phyloP scores from a whole-genome alignment of 2,113 vertebrate species.

The Entosphenus tridentatus region DNA sequence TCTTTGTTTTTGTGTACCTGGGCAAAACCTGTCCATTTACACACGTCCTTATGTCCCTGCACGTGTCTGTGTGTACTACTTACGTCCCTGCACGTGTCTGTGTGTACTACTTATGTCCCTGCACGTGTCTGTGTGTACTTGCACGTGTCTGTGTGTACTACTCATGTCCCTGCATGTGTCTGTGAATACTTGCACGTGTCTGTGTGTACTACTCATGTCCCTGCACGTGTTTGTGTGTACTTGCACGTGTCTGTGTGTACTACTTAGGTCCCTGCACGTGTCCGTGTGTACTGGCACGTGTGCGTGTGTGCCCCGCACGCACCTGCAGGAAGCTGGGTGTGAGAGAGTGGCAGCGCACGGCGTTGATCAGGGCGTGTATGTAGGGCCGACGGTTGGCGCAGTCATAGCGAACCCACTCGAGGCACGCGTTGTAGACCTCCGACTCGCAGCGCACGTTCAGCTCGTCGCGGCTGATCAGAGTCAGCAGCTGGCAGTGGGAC shows the following conservation, averaged over 20 bases:
- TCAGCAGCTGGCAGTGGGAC: slow-evolving; percentile 68
- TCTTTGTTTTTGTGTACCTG: too few relatives aligned
- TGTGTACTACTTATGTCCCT: background rate
- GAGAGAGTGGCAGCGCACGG: slow-evolving; percentile 75
- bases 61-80: too few relatives aligned
- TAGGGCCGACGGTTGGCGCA: slow-evolving; percentile 40
- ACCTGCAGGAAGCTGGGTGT: slow-evolving; percentile 59
- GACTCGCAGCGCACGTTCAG: slow-evolving; percentile 88
- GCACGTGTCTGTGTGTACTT: background rate
- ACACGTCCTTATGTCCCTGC: too few relatives aligned
- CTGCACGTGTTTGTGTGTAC: background rate
- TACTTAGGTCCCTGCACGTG: background rate
- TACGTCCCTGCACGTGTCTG: background rate
- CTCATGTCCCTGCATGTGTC: background rate
- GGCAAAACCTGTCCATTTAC: too few relatives aligned
- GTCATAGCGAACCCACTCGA: slow-evolving; percentile 75
- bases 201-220: background rate
- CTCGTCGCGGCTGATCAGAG: slow-evolving; percentile 66
- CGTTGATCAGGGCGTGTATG: slow-evolving; percentile 55
- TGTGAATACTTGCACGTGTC: background rate
- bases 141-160: background rate
- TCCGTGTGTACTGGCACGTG: background rate
- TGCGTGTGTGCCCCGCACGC: background rate
- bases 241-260: background rate
- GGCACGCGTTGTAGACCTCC: slow-evolving; percentile 72